Base-by-base conservation (phyloP, 2,888 invertebrate genomes). In the Dasysyrphus albostriatus region DNA sequence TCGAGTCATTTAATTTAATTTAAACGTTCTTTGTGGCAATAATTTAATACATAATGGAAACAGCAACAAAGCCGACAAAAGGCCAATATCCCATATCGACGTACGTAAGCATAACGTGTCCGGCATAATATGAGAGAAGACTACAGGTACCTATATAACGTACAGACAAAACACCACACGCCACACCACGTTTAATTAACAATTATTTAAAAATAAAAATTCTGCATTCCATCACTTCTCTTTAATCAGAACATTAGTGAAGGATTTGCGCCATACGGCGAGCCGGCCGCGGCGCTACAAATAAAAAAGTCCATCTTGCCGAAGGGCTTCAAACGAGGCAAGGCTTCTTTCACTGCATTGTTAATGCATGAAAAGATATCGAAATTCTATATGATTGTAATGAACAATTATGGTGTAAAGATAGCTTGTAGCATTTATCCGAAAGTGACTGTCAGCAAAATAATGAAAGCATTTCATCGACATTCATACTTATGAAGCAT, bases 1-100 rank as follows among this genome's bases (percentile, higher is more conserved):
- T 32, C 56, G 58, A 47, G 47, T 75, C 70, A 70, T 83, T 83
- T 79, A 83, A 83, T 83, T 79, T 79, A 75, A 75, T 79, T 70
- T 79, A 56, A 74, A 51, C 44, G 8, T 83, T 65, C 73, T 73
- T 77, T 73, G 59, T 72, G 61, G 19, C 65, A 75, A 70, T 72
- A 47, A 76, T 59, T 65, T 72, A 76, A 76, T 67, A 67, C 59
- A 58, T 34, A 54, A 34, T 59, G 19, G 34, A 2, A 37, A 49
- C 67, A 49, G 29, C 5, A 73, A 73, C 37, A 70, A 78, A 19
- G 24, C 42, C 63, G 6, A 65, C 58, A 67, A 80, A 73, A 67
- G 58, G 65, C 77, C 69, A 42, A 34, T 58, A 37, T 14, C 44
- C 65, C 42, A 8, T 32, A 32, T 32, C 37, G 37, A 37, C 8